Evolutionary conservation across 2,888 invertebrate genomes (phyloP).

Genomic region (Aethes cnicana): DNA sequence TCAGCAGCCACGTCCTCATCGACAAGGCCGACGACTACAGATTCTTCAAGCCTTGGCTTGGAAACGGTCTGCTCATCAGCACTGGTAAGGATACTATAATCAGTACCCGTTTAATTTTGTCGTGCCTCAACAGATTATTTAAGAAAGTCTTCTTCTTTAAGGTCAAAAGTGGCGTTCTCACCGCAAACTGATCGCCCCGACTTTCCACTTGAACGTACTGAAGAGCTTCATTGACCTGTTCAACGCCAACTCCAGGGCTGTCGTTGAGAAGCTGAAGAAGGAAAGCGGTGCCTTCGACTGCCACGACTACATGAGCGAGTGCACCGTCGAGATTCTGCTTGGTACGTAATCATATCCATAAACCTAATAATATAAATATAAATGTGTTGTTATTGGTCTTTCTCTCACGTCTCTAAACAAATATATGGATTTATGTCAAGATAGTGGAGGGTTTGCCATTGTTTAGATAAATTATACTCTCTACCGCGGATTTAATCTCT

Average conservation of each 20-base stretch:
- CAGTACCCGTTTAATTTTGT: background rate
- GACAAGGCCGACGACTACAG: slow-evolving; percentile 90
- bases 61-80: slow-evolving; percentile 90
- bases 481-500: too few relatives aligned
- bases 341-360: slow-evolving; percentile 74
- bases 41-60: slow-evolving; percentile 92
- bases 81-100: slow-evolving; percentile 81
- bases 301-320: slow-evolving; percentile 92
- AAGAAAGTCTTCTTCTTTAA: slow-evolving; percentile 44
- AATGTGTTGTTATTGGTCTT: too few relatives aligned
- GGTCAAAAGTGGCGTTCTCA: slow-evolving; percentile 93
- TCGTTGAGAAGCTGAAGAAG: slow-evolving; percentile 87
- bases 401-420: too few relatives aligned
- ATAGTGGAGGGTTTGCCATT: too few relatives aligned
- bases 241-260: slow-evolving; percentile 90
- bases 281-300: slow-evolving; percentile 88
- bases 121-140: background rate
- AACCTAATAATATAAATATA: too few relatives aligned
- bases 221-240: slow-evolving; percentile 93
- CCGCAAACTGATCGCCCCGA: slow-evolving; percentile 92
- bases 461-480: too few relatives aligned
- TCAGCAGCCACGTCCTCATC: slow-evolving; percentile 90
- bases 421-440: too few relatives aligned
- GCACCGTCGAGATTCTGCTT: slow-evolving; percentile 90
- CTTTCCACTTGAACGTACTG: slow-evolving; percentile 93